Percentiles rank a stretch among this genome's conserved stretches.
Evolutionary conservation across 2,113 vertebrate genomes (phyloP).

Genomic region (Odontophorus gujanensis): DNA sequence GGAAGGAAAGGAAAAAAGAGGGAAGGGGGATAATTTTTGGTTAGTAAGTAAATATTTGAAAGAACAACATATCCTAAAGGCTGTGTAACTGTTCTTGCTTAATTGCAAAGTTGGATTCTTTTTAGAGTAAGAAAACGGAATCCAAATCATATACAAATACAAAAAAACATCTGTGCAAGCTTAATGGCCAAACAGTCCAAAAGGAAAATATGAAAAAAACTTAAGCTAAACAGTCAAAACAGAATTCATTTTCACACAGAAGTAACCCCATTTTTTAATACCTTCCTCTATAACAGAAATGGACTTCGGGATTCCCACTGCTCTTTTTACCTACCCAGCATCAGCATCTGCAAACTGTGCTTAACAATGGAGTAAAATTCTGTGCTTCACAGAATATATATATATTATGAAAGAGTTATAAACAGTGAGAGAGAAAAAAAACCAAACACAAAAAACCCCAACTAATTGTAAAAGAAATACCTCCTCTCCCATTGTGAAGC

Average conservation of each 20-base stretch:
- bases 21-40: neutral
- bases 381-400: neutral
- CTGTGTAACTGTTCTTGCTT: constrained; percentile 60
- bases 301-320: neutral
- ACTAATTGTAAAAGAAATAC: constrained; percentile 74
- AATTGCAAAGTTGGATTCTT: constrained; percentile 55
- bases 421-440: constrained; percentile 6
- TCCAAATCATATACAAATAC: constrained; percentile 64
- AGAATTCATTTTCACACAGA: constrained; percentile 39
- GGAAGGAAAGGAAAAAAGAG: neutral
- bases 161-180: constrained; percentile 71
- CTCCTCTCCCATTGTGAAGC: constrained; percentile 85
- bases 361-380: constrained; percentile 34
- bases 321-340: neutral
- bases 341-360: neutral
- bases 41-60: constrained; percentile 63
- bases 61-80: constrained; percentile 61
- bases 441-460: neutral
- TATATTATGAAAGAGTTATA: neutral
- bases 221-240: constrained; percentile 40
- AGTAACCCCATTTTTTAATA: constrained; percentile 17
- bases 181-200: constrained; percentile 56
- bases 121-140: constrained; percentile 67
- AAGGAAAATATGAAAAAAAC: neutral
- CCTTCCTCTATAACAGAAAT: constrained; percentile 5